phyloP scores from a whole-genome alignment of 2,113 vertebrate genomes.

The Dinomys branickii region DNA sequence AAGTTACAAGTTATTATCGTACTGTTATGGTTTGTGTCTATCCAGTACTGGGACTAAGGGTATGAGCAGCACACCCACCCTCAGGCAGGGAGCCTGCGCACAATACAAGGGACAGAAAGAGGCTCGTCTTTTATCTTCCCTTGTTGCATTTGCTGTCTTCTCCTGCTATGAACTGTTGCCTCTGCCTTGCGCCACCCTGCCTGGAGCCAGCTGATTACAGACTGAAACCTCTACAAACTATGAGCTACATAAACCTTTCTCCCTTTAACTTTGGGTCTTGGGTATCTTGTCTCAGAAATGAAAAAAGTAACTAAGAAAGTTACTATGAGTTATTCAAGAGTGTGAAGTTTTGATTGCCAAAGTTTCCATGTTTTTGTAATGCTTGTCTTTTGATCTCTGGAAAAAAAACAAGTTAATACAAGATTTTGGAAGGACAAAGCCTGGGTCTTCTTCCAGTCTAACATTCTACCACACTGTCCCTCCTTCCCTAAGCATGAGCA shows the following conservation, averaged over 20 bases:
- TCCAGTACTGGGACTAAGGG: background rate
- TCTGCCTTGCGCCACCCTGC: too few relatives aligned
- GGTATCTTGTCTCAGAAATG: background rate
- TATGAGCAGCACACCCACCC: background rate
- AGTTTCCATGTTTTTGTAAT: background rate
- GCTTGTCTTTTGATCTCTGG: background rate
- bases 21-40: background rate
- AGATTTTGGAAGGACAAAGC: background rate
- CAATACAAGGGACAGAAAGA: background rate
- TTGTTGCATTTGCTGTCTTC: background rate
- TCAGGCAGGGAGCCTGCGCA: background rate
- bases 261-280: too few relatives aligned
- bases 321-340: background rate
- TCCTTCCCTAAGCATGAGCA: background rate
- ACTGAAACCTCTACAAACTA: background rate
- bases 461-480: background rate
- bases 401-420: background rate
- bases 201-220: background rate
- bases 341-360: background rate
- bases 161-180: background rate
- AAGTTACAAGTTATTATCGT: background rate
- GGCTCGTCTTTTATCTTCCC: background rate
- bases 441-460: background rate
- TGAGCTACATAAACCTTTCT: background rate
- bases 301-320: background rate